These are phyloP conservation scores for Leuciscus idus DNA, from an alignment of 2,113 vertebrate genomes.

Conservation along the genomic window DNA sequence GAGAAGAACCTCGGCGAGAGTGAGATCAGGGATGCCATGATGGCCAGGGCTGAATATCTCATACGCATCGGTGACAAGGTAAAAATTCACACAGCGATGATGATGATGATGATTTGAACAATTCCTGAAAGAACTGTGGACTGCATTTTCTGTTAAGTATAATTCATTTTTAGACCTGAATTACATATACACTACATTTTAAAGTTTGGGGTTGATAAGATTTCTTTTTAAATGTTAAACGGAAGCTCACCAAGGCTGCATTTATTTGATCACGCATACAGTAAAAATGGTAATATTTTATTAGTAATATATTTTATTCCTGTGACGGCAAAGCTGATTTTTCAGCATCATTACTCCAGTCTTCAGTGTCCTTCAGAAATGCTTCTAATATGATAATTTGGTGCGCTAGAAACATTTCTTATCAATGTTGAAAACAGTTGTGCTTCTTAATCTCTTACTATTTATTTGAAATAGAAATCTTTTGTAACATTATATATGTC, in stretches of 20 bases:
- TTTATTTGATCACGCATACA: background rate
- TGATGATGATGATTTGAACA: too few species aligned
- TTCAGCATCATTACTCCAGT: background rate
- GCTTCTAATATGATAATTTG: background rate
- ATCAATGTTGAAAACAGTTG: too few species aligned
- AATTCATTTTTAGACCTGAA: too few species aligned
- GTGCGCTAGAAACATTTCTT: too few species aligned
- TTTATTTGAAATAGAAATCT: too few species aligned
- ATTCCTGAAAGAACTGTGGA: too few species aligned
- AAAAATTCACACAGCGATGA: background rate
- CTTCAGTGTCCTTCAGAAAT: background rate
- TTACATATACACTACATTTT: too few species aligned
- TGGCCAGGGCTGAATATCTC: slow-evolving; percentile 95
- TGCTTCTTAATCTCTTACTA: too few species aligned
- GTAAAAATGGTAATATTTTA: background rate
- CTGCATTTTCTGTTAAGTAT: too few species aligned
- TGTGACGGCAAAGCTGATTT: background rate
- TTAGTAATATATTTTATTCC: background rate
- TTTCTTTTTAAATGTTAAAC: background rate
- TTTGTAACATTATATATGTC: too few species aligned
- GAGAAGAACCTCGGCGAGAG: slow-evolving; percentile 96
- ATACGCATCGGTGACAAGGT: slow-evolving; percentile 97
- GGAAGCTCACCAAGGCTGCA: background rate
- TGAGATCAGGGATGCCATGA: slow-evolving; percentile 95
- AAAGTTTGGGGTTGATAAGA: too few species aligned